Evolutionary conservation across 2,113 vertebrate genomes (phyloP), one percentile per base, ranked within the genome.

Genomic region (Trogon surrucura): DNA sequence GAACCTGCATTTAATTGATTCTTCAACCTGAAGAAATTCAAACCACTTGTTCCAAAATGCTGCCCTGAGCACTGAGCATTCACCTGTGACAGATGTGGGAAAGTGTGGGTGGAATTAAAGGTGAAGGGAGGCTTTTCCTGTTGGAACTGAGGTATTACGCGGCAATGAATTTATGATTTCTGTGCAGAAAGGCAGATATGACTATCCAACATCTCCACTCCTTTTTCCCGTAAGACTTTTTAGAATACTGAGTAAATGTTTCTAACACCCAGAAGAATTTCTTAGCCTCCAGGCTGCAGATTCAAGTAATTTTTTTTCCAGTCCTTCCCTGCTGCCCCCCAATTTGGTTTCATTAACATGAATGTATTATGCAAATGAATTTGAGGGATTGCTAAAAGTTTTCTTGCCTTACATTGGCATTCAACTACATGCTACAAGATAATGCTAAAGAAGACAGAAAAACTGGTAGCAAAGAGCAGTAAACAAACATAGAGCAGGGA

Each of bases 1-100:
- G 45, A 94, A 80, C 23, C 21, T 62, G 54, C 6, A 0, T 88
- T 94, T 80, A 82, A 91, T 88, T 95, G 74, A 95, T 94, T 88
- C n/a, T 85, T 66, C 74, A 80, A 29, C 71, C 41, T 69, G 41
- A 61, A 85, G 73, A 88, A 91, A 93, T 69, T 89, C 78, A 87
- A 93, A 72, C 34, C 10, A 41, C 47, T 93, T 83, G 13, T 50
- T 89, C 62, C 57, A 45, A 41, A 73, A 85, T 36, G 25, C 54
- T 92, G 54, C n/a, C 58, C 50, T 41, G 27, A 75, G 80, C 54
- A 36, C 54, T 41, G 20, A 74, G 30, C 36, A 22, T 56, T 85
- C 4, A 1, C 57, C 71, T 88, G 0, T 77, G 45, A 80, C 19
- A 83, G 64, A 62, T 54, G n/a, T 66, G 69, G 74, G n/a, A 88